Evolutionary conservation across 2,888 invertebrate species (phyloP).

Genomic region (Aproaerema taeniolella): DNA sequence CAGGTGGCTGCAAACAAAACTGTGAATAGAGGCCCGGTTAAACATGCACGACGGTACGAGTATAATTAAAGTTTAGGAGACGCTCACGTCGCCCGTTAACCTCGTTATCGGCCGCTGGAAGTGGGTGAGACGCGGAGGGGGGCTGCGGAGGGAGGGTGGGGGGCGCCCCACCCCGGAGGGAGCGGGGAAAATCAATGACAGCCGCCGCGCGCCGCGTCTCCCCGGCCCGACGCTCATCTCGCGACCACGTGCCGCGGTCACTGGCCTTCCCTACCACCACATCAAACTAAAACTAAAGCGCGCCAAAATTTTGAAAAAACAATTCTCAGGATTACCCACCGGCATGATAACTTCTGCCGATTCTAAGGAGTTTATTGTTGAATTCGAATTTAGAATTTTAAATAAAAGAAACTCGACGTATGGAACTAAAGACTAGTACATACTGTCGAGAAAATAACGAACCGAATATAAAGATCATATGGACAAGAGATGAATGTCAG

Average conservation of each 20-base stretch:
- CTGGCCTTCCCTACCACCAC: slow-evolving; percentile 50
- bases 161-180: slow-evolving; percentile 54
- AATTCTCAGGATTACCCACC: too few species aligned
- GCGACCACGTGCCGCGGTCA: slow-evolving; percentile 74
- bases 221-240: slow-evolving; percentile 73
- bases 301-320: slow-evolving; percentile 16
- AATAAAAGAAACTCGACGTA: too few species aligned
- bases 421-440: too few species aligned
- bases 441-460: too few species aligned
- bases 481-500: too few species aligned
- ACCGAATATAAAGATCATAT: too few species aligned
- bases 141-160: slow-evolving; percentile 53
- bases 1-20: slow-evolving; percentile 73
- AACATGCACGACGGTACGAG: slow-evolving; percentile 76
- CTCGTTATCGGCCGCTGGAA: slow-evolving; percentile 78
- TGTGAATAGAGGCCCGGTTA: slow-evolving; percentile 71
- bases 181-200: slow-evolving; percentile 76
- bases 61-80: slow-evolving; percentile 78
- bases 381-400: too few species aligned
- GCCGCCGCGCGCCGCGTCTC: slow-evolving; percentile 75
- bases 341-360: too few species aligned
- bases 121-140: slow-evolving; percentile 75
- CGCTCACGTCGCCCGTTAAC: slow-evolving; percentile 78
- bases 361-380: too few species aligned
- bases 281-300: not conserved